Percentiles rank a stretch among this genome's conserved stretches.
These are phyloP conservation scores for Plestiodon gilberti DNA, from an alignment of 2,113 vertebrate species.

Conservation along the genomic window DNA sequence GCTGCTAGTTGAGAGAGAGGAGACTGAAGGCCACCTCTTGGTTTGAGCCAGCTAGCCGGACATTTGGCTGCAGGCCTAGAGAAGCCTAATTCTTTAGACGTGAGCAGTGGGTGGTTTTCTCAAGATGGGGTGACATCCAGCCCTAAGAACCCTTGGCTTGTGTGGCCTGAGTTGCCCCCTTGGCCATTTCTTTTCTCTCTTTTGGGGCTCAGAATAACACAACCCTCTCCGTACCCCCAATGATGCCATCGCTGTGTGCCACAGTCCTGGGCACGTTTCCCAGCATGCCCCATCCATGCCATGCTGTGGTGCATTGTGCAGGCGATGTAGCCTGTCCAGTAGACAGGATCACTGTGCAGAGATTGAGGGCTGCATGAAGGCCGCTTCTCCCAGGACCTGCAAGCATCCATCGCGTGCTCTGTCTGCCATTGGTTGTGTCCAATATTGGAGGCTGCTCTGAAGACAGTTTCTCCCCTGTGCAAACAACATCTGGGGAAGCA, in stretches of 20 bases:
- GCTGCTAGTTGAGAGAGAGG: neutral
- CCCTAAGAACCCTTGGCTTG: too few species aligned
- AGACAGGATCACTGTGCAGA: too few species aligned
- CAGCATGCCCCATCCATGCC: neutral
- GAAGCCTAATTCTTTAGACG: neutral
- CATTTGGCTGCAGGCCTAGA: neutral
- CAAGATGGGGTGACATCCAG: neutral
- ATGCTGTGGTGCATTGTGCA: neutral
- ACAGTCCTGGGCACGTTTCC: neutral
- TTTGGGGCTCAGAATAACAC: neutral
- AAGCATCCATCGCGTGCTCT: too few species aligned
- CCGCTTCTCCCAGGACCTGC: too few species aligned
- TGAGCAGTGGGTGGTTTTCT: neutral
- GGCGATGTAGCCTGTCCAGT: neutral
- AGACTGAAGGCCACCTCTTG: too few species aligned
- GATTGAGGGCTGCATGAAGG: neutral
- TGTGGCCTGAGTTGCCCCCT: too few species aligned
- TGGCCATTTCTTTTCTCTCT: too few species aligned
- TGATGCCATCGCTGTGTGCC: neutral
- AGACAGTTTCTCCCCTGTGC: conserved; percentile 1
- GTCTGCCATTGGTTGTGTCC: neutral
- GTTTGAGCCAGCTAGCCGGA: neutral
- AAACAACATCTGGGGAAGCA: neutral
- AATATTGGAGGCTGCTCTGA: neutral
- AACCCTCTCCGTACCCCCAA: neutral